phyloP scores from a whole-genome alignment of 1,140 invertebrate species.

The Drosophila baimaii region DNA sequence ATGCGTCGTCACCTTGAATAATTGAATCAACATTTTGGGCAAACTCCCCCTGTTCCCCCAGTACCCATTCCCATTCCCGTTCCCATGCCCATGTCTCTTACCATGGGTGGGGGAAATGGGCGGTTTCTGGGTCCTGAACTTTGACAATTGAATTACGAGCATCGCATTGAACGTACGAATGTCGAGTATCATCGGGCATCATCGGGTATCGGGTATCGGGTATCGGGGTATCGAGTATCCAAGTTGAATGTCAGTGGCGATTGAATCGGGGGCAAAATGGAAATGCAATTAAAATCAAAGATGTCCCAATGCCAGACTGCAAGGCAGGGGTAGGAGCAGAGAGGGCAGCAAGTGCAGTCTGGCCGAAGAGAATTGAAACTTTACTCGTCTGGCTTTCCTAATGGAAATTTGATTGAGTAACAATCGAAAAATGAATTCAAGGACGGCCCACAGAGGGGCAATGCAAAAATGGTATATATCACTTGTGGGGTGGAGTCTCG shows the following conservation, averaged over 20 bases:
- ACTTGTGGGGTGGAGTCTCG: too few species aligned
- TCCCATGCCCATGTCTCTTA: too few species aligned
- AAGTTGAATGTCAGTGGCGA: conserved; percentile 62
- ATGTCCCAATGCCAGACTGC: conserved; percentile 38
- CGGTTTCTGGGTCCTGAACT: conserved; percentile 17
- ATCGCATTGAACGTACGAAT: conserved; percentile 9
- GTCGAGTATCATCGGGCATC: conserved; percentile 4
- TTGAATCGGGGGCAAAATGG: conserved; percentile 46
- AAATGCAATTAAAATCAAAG: conserved; percentile 76
- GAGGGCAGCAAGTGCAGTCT: neutral
- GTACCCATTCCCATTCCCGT: neutral
- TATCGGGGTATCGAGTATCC: conserved; percentile 33
- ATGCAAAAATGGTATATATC: too few species aligned
- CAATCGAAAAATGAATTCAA: neutral
- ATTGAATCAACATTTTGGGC: conserved; percentile 65
- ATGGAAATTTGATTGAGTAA: conserved; percentile 39
- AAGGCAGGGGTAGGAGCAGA: neutral
- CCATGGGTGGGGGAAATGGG: too few species aligned
- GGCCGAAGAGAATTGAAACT: conserved; percentile 8
- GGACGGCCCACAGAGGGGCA: neutral
- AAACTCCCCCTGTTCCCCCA: conserved; percentile 16
- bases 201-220: conserved; percentile 6
- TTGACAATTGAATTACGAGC: conserved; percentile 68
- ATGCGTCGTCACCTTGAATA: conserved; percentile 67
- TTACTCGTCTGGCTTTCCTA: conserved; percentile 33